These are phyloP conservation scores for Mythimna loreyi DNA, from an alignment of 2,888 invertebrate genomes.

Conservation along the genomic window DNA sequence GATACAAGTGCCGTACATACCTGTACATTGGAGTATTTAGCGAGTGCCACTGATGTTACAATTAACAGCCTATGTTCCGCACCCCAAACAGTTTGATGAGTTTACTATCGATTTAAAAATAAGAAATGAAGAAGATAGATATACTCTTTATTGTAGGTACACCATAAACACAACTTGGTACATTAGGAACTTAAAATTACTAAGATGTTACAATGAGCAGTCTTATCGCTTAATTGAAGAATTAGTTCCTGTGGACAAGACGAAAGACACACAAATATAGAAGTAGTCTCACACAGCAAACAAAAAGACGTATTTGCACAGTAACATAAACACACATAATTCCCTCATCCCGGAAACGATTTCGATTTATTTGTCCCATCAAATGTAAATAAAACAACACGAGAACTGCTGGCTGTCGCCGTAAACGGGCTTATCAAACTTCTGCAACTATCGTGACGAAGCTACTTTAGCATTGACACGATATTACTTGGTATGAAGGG, in stretches of 20 bases:
- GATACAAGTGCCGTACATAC: too few relatives aligned
- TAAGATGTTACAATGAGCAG: too few relatives aligned
- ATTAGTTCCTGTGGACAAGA: background rate
- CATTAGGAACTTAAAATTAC: too few relatives aligned
- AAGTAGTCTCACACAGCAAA: slow-evolving; percentile 13
- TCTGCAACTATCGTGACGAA: slow-evolving; percentile 58
- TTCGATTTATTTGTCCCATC: slow-evolving; percentile 57
- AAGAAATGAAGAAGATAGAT: too few relatives aligned
- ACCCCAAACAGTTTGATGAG: too few relatives aligned
- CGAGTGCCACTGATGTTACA: too few relatives aligned
- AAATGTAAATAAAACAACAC: slow-evolving; percentile 60
- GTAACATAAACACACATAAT: slow-evolving; percentile 36
- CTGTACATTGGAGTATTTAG: too few relatives aligned
- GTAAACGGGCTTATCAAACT: slow-evolving; percentile 60
- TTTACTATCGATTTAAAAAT: too few relatives aligned
- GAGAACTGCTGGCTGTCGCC: slow-evolving; percentile 32
- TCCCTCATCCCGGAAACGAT: slow-evolving; percentile 39
- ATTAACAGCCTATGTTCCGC: too few relatives aligned
- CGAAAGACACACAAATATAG: background rate
- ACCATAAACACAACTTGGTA: too few relatives aligned
- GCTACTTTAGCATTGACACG: slow-evolving; percentile 51
- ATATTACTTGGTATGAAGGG: slow-evolving; percentile 51
- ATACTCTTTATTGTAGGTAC: too few relatives aligned
- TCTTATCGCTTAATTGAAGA: too few relatives aligned
- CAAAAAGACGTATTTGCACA: slow-evolving; percentile 18